These are phyloP conservation scores for Limnephilus lunatus DNA, from an alignment of 2,888 invertebrate species.

Conservation along the genomic window DNA sequence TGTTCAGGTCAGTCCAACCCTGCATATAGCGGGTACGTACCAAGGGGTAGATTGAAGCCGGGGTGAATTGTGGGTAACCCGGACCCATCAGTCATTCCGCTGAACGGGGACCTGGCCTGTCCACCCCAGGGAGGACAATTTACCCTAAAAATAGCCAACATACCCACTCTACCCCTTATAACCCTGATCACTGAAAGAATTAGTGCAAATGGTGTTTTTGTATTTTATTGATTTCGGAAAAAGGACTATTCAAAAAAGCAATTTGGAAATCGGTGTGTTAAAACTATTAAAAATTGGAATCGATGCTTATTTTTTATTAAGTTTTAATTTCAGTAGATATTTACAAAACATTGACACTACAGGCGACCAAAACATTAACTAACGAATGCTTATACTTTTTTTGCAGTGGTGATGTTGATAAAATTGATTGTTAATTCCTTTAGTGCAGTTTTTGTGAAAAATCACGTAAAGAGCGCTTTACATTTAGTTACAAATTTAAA, in stretches of 20 bases:
- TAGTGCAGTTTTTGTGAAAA: too few relatives aligned
- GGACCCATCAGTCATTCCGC: constrained; percentile 29
- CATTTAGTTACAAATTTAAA: too few relatives aligned
- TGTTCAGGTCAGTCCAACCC: not conserved
- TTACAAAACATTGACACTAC: too few relatives aligned
- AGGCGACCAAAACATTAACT: too few relatives aligned
- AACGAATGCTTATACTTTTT: too few relatives aligned
- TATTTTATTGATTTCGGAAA: not conserved
- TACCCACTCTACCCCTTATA: not conserved
- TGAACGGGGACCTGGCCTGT: constrained; percentile 48
- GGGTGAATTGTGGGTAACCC: constrained; percentile 36
- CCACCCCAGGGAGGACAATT: constrained; percentile 65
- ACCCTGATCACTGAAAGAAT: not conserved
- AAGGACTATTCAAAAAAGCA: not conserved
- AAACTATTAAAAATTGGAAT: not conserved
- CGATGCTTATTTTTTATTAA: too few relatives aligned
- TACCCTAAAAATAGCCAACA: constrained; percentile 23
- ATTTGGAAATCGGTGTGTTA: too few relatives aligned
- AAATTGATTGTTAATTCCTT: too few relatives aligned
- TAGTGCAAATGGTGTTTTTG: not conserved
- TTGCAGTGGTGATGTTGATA: too few relatives aligned
- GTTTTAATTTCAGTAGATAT: too few relatives aligned
- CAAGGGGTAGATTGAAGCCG: not conserved
- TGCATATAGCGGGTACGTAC: not conserved
- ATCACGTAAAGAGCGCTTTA: too few relatives aligned